Conservation (phyloP, 2,888 invertebrate species). For the Unio delphinus region DNA sequence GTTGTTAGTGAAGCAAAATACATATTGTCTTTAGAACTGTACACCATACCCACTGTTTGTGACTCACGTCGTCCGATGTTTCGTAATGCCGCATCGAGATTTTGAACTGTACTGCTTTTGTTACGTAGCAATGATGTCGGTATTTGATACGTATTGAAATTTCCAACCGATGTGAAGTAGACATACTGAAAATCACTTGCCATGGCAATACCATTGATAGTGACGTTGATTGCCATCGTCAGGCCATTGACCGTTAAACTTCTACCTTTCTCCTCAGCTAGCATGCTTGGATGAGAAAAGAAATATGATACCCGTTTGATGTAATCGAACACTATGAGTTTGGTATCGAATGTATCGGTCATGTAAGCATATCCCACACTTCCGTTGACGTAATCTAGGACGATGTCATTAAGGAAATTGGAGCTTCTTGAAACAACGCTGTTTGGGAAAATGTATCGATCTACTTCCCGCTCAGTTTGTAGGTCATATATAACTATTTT, state of each 20-base stretch:
- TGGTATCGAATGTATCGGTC: constrained; percentile 21
- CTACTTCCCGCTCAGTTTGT: constrained; percentile 1
- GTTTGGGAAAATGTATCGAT: constrained; percentile 18
- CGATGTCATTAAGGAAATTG: constrained; percentile 36
- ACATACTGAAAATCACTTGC: constrained; percentile 23
- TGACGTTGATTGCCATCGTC: constrained; percentile 5
- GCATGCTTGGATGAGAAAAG: constrained; percentile 29
- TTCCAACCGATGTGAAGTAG: constrained; percentile 23
- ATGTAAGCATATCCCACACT: constrained; percentile 28
- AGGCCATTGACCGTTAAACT: constrained; percentile 9
- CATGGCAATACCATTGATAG: constrained; percentile 35
- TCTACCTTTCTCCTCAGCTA: constrained; percentile 9
- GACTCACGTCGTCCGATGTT: constrained; percentile 29
- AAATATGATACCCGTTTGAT: constrained; percentile 17
- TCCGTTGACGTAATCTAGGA: constrained; percentile 25
- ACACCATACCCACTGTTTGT: constrained; percentile 28
- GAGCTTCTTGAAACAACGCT: constrained; percentile 19
- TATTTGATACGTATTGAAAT: constrained; percentile 21
- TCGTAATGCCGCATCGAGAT: constrained; percentile 7
- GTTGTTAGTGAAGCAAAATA: constrained; percentile 25
- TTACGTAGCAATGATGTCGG: constrained; percentile 20
- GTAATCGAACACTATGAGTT: constrained; percentile 29
- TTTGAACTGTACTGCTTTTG: constrained; percentile 4
- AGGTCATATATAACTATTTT: constrained; percentile 31
- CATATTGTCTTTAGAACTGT: constrained; percentile 13